Evolutionary conservation across 2,113 vertebrate species (phyloP).

Genomic region (Gallinago undulata): DNA sequence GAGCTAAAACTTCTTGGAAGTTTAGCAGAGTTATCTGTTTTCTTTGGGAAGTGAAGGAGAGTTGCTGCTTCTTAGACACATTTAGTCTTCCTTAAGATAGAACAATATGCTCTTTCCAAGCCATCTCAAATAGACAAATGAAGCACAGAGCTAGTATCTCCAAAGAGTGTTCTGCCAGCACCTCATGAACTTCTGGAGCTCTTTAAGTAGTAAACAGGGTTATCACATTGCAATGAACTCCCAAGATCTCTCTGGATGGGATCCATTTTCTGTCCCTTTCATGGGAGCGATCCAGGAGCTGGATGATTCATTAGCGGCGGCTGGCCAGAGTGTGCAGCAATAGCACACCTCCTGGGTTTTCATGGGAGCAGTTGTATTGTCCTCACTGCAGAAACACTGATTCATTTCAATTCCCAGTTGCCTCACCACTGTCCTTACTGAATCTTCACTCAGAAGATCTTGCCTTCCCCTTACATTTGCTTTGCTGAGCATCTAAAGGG

Average conservation of each 20-base stretch:
- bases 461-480: not conserved
- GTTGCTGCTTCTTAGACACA: not conserved
- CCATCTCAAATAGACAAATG: not conserved
- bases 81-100: not conserved
- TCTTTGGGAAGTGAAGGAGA: not conserved
- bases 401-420: not conserved
- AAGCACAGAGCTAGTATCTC: not conserved
- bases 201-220: conserved; percentile 54
- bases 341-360: not conserved
- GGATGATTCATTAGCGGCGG: conserved; percentile 20
- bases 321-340: not conserved
- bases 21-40: not conserved
- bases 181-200: conserved; percentile 38
- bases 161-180: conserved; percentile 32
- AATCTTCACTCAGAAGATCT: not conserved
- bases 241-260: conserved; percentile 34
- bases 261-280: conserved; percentile 25
- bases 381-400: not conserved
- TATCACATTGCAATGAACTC: conserved; percentile 57
- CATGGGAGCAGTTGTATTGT: not conserved
- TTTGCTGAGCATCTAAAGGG: not conserved
- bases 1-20: not conserved
- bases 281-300: conserved; percentile 29
- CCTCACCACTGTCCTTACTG: not conserved
- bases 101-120: not conserved